phyloP scores from a whole-genome alignment of 1,140 invertebrate genomes.

The Drosophila pandora region DNA sequence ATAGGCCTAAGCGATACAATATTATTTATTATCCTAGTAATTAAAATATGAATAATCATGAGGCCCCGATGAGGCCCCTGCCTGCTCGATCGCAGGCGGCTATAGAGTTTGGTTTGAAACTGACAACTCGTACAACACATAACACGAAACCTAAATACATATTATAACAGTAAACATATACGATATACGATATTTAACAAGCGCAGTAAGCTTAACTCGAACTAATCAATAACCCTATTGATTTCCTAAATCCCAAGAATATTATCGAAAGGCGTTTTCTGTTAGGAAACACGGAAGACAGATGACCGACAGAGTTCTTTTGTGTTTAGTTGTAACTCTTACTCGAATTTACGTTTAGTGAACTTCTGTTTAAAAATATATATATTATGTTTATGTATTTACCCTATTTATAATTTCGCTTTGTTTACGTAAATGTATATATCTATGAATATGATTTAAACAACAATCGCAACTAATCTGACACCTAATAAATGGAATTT shows the following conservation, averaged over 20 bases:
- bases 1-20: constrained; percentile 44
- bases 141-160: constrained; percentile 54
- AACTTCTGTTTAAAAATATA: constrained; percentile 41
- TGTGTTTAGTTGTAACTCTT: constrained; percentile 55
- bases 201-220: constrained; percentile 37
- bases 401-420: constrained; percentile 68
- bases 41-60: constrained; percentile 34
- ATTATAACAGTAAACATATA: constrained; percentile 62
- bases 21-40: constrained; percentile 45
- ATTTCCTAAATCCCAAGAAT: constrained; percentile 47
- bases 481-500: constrained; percentile 74
- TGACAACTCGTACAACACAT: constrained; percentile 62
- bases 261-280: constrained; percentile 49
- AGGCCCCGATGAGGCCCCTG: constrained; percentile 40
- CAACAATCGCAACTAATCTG: constrained; percentile 62
- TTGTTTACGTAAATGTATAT: constrained; percentile 72
- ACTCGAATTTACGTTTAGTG: constrained; percentile 76
- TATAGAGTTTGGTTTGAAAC: constrained; percentile 78
- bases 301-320: constrained; percentile 37
- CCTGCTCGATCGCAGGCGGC: constrained; percentile 60
- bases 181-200: constrained; percentile 54
- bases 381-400: constrained; percentile 50
- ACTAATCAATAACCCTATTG: constrained; percentile 54
- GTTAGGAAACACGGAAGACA: constrained; percentile 57
- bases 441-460: constrained; percentile 51